Evolutionary conservation across 2,797 vertebrate species (phyloP), one percentile per base, ranked within the genome.

Genomic region (Tiaroga cobitis): DNA sequence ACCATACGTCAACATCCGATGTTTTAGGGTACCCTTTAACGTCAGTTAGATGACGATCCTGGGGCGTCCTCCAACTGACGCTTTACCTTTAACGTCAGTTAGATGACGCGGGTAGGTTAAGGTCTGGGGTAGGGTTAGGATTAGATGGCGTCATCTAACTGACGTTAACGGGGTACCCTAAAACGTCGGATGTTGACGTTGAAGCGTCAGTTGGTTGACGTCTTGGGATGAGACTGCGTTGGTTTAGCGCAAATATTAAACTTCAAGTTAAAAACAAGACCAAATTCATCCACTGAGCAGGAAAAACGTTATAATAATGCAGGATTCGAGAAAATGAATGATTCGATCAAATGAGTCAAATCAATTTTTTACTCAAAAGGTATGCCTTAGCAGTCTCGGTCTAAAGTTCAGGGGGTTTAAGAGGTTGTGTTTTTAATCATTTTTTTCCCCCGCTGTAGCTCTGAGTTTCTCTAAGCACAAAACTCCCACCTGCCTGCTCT

Each of bases 401-500:
- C 32, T 34, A 18, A 24, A 21, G 21, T 54, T 81, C 21, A 81
- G 32, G 16, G 26, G 8, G 61, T 34, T 46, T 34, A 67, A 54
- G 46, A n/a, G 16, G 51, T 61, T 82, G 59, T 77, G 49, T 73
- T 61, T 26, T 56, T 15, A 46, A 73, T 56, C 34, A 5, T 24
- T 15, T 13, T 2, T 29, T n/a, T 1, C 34, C 37, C 37, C 37
- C 37, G 15, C 81, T n/a, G 43, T 83, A 88, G 85, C 73, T 81
- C 78, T 15, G 49, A 67, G 39, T 70, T 54, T 74, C 51, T 46
- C 54, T 83, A 54, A 54, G 41, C 54, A 72, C 65, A 19, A 41
- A 19, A 34, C 72, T 65, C 74, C 83, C 78, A 74, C 54, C 85
- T 82, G 77, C 56, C 59, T 82, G 68, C 68, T 46, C 43, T 83